These are phyloP conservation scores for Ophraella communa DNA, from an alignment of 2,888 invertebrate genomes.

Conservation along the genomic window DNA sequence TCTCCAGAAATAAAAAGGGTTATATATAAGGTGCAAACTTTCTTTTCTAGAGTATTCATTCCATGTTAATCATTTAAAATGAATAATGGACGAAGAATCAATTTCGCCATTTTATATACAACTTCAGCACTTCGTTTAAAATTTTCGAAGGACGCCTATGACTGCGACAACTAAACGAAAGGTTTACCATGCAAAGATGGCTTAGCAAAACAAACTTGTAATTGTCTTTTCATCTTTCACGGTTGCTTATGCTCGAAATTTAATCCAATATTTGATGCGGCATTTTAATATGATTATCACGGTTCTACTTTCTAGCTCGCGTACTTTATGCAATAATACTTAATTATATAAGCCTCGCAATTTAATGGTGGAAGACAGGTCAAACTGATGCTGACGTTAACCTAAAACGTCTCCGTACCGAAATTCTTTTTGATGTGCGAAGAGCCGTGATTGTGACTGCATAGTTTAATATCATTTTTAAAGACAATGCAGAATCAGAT, in stretches of 20 bases:
- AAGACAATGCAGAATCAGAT: neutral
- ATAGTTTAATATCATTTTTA: neutral
- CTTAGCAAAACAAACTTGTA: constrained; percentile 32
- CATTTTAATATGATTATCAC: constrained; percentile 45
- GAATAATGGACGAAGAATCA: no score
- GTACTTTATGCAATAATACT: constrained; percentile 44
- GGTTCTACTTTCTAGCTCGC: constrained; percentile 41
- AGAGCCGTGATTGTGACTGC: neutral
- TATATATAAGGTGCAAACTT: no score
- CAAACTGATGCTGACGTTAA: neutral
- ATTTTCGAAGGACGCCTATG: no score
- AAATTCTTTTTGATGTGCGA: neutral
- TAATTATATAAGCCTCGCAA: constrained; percentile 45
- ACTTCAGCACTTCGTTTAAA: no score
- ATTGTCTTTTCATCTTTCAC: constrained; percentile 33
- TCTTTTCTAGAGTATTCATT: no score
- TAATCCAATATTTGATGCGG: constrained; percentile 48
- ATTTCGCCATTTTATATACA: no score
- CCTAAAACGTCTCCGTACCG: neutral
- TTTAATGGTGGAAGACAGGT: constrained; percentile 42
- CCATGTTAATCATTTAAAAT: no score
- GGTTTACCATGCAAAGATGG: constrained; percentile 6
- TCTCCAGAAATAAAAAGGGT: no score
- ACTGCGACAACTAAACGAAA: neutral
- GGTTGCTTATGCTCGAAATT: constrained; percentile 33